Evolutionary conservation across 1,140 invertebrate genomes (phyloP).

Genomic region (Liolophura sinensis): DNA sequence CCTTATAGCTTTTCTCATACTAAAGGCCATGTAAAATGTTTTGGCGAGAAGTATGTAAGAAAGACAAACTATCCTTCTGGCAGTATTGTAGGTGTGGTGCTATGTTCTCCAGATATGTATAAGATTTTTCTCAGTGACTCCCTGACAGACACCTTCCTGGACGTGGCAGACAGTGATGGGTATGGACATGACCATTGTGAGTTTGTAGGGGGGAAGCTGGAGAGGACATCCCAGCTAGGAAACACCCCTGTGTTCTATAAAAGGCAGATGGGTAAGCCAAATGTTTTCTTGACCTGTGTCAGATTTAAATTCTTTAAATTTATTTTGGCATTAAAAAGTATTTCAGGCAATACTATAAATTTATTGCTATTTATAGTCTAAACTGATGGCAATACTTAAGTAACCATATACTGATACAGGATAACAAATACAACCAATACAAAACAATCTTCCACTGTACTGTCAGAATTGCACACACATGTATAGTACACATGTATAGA

Average conservation of each 20-base stretch:
- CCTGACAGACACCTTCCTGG: conserved; percentile 35
- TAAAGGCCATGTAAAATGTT: conserved; percentile 30
- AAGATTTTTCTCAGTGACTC: conserved; percentile 45
- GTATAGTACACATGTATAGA: no score
- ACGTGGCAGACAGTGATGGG: conserved; percentile 41
- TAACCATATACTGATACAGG: no score
- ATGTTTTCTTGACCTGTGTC: no score
- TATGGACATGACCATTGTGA: conserved; percentile 52
- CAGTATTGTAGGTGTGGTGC: conserved; percentile 42
- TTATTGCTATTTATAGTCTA: no score
- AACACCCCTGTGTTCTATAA: conserved; percentile 6
- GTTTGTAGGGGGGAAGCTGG: conserved; percentile 38
- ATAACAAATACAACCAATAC: no score
- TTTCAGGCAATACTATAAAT: no score
- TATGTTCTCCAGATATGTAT: conserved; percentile 39
- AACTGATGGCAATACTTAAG: no score
- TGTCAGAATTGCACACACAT: no score
- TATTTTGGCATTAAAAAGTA: no score
- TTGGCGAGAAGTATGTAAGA: conserved; percentile 37
- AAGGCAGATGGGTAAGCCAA: conserved; percentile 18
- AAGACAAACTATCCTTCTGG: conserved; percentile 27
- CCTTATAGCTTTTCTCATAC: conserved; percentile 36
- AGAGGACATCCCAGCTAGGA: conserved; percentile 15
- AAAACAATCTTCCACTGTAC: no score
- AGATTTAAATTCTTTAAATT: no score